Base-by-base conservation (phyloP, 1,140 invertebrate genomes). In the Lepidurus couesii region DNA sequence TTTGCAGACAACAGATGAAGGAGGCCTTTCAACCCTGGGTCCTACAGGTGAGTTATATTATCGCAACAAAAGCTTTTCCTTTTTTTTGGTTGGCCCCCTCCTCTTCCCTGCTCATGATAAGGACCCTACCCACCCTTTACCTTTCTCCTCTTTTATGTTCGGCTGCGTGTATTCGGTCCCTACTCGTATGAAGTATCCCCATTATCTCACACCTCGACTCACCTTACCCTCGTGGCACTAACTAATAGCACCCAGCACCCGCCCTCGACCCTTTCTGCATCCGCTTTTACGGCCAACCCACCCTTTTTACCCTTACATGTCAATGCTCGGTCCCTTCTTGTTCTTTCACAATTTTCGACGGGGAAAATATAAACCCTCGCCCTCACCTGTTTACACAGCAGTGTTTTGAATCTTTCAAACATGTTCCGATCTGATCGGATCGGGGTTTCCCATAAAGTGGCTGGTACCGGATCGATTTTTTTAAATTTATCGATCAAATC, bases 21-120 rank as follows among this genome's bases (percentile, higher is more conserved):
- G 88, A 90, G 44, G 88, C 89, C 2, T 97, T 96, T 85, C 93
- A 96, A 82, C 91, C 92, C 0, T 97, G 95, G 95, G 94, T 94
- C 2, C 90, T 94, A 65, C 93, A 79, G 73, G 78, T 79, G 65
- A 65, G 53, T 65, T 65, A 65, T 21, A 21, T 65, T 65, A 65
- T 65, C 53, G 53, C 13, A 65, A 65, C 53, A 65, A 65, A 65
- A 65, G 13, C 16, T 16, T 65, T 65, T 65, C 21, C 53, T 13
- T 13, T 65, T 65, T 65, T 16, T 21, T 13, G 7, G 21, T 21
- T 65, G 16, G 53, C 16, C 53, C 53, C 21, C 53, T 65, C 53
- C 1, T 1, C 9, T 7, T 65, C 53, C 47, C 53, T 7, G 16
- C 53, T 47, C 53, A 34, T 34, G 34, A 34, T 34, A 34, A 34